phyloP scores from a whole-genome alignment of 2,888 invertebrate species.

The Dromius quadrimaculatus region DNA sequence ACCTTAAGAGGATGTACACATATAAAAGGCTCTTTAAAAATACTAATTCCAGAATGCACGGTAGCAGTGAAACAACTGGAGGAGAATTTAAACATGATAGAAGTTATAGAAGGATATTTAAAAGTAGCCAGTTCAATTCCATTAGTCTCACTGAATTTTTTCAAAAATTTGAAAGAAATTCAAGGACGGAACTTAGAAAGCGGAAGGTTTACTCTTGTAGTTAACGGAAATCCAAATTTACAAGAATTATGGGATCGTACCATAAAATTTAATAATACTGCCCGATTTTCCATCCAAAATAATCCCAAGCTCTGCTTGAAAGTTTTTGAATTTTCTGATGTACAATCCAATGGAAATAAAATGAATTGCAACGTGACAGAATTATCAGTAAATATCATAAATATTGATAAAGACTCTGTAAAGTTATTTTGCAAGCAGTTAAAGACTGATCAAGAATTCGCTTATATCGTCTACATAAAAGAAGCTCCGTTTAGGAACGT shows the following conservation, averaged over 20 bases:
- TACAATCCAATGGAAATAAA: slow-evolving; percentile 93
- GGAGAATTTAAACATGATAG: slow-evolving; percentile 82
- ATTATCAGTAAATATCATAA: slow-evolving; percentile 65
- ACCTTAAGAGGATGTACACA: slow-evolving; percentile 88
- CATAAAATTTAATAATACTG: slow-evolving; percentile 73
- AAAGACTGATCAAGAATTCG: slow-evolving; percentile 80
- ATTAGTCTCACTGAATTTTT: slow-evolving; percentile 86
- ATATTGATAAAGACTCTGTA: slow-evolving; percentile 67
- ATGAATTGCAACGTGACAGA: slow-evolving; percentile 83
- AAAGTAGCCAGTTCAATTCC: slow-evolving; percentile 88
- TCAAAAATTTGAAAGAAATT: slow-evolving; percentile 81
- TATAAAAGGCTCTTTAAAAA: slow-evolving; percentile 85
- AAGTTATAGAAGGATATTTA: slow-evolving; percentile 85
- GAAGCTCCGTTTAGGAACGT: slow-evolving; percentile 82
- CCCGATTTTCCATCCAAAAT: slow-evolving; percentile 88
- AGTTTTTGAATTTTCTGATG: slow-evolving; percentile 75
- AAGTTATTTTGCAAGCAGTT: slow-evolving; percentile 77
- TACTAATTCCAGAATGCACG: slow-evolving; percentile 84
- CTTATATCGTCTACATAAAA: slow-evolving; percentile 88
- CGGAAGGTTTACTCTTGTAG: slow-evolving; percentile 73
- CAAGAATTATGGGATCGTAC: slow-evolving; percentile 82
- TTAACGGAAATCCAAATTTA: slow-evolving; percentile 89
- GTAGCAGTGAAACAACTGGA: slow-evolving; percentile 84
- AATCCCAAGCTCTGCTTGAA: slow-evolving; percentile 90
- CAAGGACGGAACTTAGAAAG: slow-evolving; percentile 70